Conservation (phyloP, 2,888 invertebrate genomes). For the Ornithoptera alexandrae region DNA sequence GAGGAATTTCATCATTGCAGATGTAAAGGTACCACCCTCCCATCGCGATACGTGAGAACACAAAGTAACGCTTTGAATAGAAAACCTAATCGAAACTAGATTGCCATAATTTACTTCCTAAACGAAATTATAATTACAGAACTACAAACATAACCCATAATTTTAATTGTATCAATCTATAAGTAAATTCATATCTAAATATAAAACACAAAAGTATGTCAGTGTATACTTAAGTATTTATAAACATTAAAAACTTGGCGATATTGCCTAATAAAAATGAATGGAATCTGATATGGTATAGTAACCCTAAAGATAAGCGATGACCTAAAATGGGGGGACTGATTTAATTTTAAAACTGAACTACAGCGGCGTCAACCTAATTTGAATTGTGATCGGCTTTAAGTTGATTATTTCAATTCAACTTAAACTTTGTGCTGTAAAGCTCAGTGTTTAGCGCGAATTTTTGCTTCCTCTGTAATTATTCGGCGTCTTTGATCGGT, state of each 20-base stretch:
- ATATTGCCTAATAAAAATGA: conserved; percentile 11
- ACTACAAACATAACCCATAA: no score
- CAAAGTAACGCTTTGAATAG: conserved; percentile 47
- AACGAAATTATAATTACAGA: no score
- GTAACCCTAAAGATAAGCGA: conserved; percentile 21
- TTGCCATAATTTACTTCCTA: not conserved
- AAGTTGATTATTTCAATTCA: conserved; percentile 39
- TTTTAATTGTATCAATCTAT: not conserved
- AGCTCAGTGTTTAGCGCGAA: conserved; percentile 38
- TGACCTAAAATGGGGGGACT: conserved; percentile 44
- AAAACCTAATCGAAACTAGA: conserved; percentile 48
- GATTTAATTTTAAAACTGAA: conserved; percentile 47
- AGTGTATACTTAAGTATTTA: not conserved
- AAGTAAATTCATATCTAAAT: not conserved
- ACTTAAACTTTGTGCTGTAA: conserved; percentile 24
- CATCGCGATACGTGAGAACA: conserved; percentile 65
- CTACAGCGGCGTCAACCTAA: conserved; percentile 39
- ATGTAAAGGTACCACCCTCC: conserved; percentile 66
- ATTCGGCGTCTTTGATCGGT: conserved; percentile 69
- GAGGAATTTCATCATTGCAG: conserved; percentile 72
- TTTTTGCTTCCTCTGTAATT: conserved; percentile 47
- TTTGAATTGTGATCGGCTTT: conserved; percentile 60
- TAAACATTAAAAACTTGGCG: not conserved
- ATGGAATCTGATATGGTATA: conserved; percentile 12
- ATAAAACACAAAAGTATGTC: not conserved